These are phyloP conservation scores for Synanthedon andrenaeformis DNA, from an alignment of 2,888 invertebrate species.

Conservation along the genomic window DNA sequence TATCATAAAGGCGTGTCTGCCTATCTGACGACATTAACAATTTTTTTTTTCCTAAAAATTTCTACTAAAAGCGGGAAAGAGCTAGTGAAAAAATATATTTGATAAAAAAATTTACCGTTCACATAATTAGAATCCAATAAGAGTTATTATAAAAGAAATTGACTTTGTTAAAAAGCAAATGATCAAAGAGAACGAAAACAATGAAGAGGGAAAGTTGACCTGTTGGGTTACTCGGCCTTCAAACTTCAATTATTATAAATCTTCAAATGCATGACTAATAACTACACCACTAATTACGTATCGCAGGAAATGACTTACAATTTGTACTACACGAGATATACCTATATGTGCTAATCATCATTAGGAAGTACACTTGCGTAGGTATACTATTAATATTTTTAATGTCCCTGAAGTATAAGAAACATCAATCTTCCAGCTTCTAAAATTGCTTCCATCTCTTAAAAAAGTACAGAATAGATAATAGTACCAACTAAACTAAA, in stretches of 20 bases:
- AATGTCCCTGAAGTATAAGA: no score
- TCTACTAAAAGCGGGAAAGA: no score
- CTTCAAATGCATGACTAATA: not conserved
- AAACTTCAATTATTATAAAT: not conserved
- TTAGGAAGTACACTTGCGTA: not conserved
- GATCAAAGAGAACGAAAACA: slow-evolving; percentile 7
- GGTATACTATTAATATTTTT: no score
- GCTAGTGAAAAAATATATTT: no score
- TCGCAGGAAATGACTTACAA: not conserved
- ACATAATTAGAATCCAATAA: not conserved
- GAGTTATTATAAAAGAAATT: slow-evolving; percentile 9
- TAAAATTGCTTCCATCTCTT: no score
- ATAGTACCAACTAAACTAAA: no score
- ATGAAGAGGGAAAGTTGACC: slow-evolving; percentile 21
- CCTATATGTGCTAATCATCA: not conserved
- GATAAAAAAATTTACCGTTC: no score
- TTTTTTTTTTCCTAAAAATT: no score
- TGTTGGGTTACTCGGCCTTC: slow-evolving; percentile 1
- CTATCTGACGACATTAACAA: no score
- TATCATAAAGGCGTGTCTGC: no score
- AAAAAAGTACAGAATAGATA: no score
- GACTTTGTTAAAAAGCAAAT: slow-evolving; percentile 12
- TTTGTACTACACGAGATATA: not conserved
- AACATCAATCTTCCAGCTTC: no score
- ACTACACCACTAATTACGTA: not conserved